These are phyloP conservation scores for Scaeva pyrastri DNA, from an alignment of 2,888 invertebrate species.

Conservation along the genomic window DNA sequence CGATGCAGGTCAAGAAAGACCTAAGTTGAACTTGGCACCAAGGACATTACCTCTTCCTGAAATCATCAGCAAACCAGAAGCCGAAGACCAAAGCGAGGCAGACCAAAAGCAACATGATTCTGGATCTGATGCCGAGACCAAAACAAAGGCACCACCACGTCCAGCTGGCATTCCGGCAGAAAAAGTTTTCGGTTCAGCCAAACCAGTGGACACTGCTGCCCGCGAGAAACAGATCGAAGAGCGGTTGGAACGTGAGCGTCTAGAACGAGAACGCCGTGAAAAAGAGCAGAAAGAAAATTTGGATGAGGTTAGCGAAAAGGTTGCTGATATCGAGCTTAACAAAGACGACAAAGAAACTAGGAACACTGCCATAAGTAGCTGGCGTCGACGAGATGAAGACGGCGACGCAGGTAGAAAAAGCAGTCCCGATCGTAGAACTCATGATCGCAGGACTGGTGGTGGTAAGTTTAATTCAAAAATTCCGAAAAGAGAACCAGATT, in stretches of 20 bases:
- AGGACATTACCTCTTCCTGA: conserved; percentile 89
- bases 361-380: conserved; percentile 79
- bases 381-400: conserved; percentile 80
- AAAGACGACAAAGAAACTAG: conserved; percentile 81
- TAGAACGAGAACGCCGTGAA: conserved; percentile 79
- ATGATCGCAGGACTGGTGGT: conserved; percentile 65
- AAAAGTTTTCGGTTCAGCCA: conserved; percentile 96
- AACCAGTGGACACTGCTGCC: conserved; percentile 96
- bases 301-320: conserved; percentile 77
- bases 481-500: background rate
- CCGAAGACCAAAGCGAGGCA: conserved; percentile 83
- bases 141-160: conserved; percentile 79
- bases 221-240: conserved; percentile 96
- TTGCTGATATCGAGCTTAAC: conserved; percentile 79
- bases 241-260: conserved; percentile 87
- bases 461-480: conserved; percentile 51
- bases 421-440: conserved; percentile 78
- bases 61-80: conserved; percentile 83
- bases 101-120: conserved; percentile 70
- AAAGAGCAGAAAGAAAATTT: conserved; percentile 76
- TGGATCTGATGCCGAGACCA: conserved; percentile 62
- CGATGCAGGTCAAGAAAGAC: conserved; percentile 84
- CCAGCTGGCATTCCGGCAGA: conserved; percentile 86
- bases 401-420: conserved; percentile 78
- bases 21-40: conserved; percentile 91